Percentiles rank a stretch among this genome's conserved stretches.
Conservation (phyloP, 2,113 vertebrate species). For the Muntiacus muntjak region DNA sequence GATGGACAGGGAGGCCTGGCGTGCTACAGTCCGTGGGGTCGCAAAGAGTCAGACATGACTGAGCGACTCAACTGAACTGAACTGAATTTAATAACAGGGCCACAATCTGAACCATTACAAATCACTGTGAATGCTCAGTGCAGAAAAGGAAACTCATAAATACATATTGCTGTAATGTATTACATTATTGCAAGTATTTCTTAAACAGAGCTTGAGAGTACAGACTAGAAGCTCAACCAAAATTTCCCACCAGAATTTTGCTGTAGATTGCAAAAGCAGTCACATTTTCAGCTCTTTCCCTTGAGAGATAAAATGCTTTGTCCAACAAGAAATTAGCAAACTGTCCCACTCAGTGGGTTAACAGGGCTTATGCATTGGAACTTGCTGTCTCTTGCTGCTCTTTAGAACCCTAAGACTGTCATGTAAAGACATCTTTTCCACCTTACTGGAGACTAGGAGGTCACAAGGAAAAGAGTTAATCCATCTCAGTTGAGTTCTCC, state of each 20-base stretch:
- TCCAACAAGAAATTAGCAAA: neutral
- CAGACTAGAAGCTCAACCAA: neutral
- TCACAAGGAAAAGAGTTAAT: neutral
- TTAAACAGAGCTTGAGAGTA: neutral
- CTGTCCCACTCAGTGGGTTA: neutral
- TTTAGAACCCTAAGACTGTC: neutral
- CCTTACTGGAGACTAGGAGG: neutral
- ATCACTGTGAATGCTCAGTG: neutral
- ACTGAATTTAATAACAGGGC: neutral
- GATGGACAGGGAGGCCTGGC: neutral
- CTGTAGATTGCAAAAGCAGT: neutral
- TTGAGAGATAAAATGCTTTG: neutral
- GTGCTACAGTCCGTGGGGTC: fast-evolving
- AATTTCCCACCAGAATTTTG: neutral
- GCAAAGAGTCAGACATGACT: neutral
- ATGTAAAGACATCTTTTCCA: neutral
- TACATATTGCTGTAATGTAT: neutral
- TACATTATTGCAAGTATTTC: neutral
- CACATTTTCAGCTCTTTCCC: neutral
- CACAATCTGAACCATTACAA: neutral
- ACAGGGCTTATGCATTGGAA: neutral
- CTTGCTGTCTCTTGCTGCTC: neutral
- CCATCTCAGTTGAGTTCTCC: neutral
- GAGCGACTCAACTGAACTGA: neutral
- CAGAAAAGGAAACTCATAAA: neutral